These are phyloP conservation scores for Chrysoperla carnea DNA, from an alignment of 1,140 invertebrate genomes.

Conservation along the genomic window DNA sequence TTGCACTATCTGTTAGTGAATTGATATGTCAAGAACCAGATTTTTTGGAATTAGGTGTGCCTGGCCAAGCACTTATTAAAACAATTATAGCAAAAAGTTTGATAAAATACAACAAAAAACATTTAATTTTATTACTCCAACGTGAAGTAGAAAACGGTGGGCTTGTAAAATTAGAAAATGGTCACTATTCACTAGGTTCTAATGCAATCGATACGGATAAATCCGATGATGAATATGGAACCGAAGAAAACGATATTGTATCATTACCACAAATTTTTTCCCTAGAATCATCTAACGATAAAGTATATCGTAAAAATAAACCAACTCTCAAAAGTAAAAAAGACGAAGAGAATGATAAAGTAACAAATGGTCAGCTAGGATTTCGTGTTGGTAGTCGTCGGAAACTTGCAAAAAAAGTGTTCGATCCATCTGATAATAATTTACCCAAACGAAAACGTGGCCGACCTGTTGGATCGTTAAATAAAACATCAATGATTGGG, in stretches of 20 bases:
- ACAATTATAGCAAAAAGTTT: conserved; percentile 41
- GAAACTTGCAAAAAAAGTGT: conserved; percentile 47
- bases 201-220: conserved; percentile 15
- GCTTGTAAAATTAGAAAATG: conserved; percentile 43
- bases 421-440: conserved; percentile 62
- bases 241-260: conserved; percentile 1
- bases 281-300: too few species aligned
- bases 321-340: conserved; percentile 4
- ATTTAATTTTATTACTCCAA: conserved; percentile 41
- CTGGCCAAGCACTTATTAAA: conserved; percentile 38
- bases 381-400: not conserved
- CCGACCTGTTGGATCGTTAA: conserved; percentile 35
- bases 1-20: conserved; percentile 46
- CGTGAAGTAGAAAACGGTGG: conserved; percentile 46
- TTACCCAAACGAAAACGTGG: conserved; percentile 44
- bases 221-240: not conserved
- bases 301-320: not conserved
- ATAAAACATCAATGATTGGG: conserved; percentile 28
- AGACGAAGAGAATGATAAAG: conserved; percentile 8
- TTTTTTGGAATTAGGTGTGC: conserved; percentile 49
- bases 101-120: conserved; percentile 40
- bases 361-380: not conserved
- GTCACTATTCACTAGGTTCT: conserved; percentile 43
- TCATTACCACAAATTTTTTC: conserved; percentile 5
- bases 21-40: conserved; percentile 49